phyloP scores from a whole-genome alignment of 2,797 vertebrate genomes.

The Tapera naevia region DNA sequence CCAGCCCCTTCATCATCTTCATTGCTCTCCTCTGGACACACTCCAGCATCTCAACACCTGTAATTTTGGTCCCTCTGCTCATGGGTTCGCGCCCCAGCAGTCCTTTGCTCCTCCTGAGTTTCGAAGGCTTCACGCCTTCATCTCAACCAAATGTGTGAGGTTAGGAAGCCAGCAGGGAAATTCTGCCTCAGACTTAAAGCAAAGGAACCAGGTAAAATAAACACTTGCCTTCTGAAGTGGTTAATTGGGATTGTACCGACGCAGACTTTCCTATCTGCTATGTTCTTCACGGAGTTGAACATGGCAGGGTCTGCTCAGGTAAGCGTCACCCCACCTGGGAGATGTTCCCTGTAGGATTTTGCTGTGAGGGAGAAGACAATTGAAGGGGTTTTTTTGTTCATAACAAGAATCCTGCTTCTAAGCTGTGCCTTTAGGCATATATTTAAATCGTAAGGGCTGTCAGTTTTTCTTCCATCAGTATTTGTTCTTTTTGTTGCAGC shows the following conservation, averaged over 20 bases:
- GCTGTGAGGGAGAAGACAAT: constrained; percentile 1
- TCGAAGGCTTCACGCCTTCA: not conserved
- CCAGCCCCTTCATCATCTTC: too few species aligned
- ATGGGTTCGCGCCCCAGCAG: not conserved
- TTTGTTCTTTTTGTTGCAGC: not conserved
- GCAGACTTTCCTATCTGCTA: not conserved
- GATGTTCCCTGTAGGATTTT: not conserved
- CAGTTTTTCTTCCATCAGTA: not conserved
- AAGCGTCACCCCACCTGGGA: not conserved
- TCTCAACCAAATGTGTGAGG: not conserved
- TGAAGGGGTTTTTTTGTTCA: not conserved
- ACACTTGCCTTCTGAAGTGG: not conserved
- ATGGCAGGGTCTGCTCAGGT: not conserved
- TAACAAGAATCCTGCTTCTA: not conserved
- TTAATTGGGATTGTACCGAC: rapidly evolving
- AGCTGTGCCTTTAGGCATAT: not conserved
- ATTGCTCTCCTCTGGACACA: too few species aligned
- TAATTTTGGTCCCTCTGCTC: not conserved
- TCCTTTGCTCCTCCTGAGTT: not conserved
- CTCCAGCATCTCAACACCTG: not conserved
- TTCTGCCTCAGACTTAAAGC: not conserved
- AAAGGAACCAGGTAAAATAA: not conserved
- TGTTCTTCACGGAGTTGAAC: not conserved
- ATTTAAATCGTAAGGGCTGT: not conserved
- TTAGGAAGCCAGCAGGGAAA: not conserved